Base-by-base conservation (phyloP, 35 echinoderm and acorn worm species). In the Stichopus chloronotus region DNA sequence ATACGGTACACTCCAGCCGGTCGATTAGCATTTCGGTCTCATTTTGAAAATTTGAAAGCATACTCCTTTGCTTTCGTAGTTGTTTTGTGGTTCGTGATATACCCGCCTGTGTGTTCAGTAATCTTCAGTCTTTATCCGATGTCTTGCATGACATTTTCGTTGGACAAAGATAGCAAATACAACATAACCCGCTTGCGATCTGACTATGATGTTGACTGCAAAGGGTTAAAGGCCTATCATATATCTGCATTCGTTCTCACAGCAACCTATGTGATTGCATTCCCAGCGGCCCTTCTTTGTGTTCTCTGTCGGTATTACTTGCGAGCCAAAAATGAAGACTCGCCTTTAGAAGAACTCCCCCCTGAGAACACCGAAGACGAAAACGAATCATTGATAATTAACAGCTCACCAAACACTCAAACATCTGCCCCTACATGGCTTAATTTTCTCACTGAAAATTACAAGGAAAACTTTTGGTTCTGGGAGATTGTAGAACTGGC, bases 401-500 rank as follows among this genome's bases (percentile, higher is more conserved):
- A 53, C 25, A 13, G 30, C 25, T 76, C n/a, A 6, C 10, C 61
- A 52, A 8, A 43, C 30, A 43, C 4, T 52, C 16, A 59, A 11
- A 23, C 54, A n/a, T 25, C 53, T 56, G 19, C 54, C 8, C 76
- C 91, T 6, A 17, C 69, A 4, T 92, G 91, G 91, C 7, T 92
- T 4, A 58, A 52, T 19, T 94, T 94, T 84, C 79, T 94, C n/a
- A 78, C 80, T 68, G 93, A 94, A 91, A 94, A 94, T 59, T 94
- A 94, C 80, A 94, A 94, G 65, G 52, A 60, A 7, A 25, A 94
- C 21, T 94, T 91, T 74, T 94, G 93, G 93, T 94, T 76, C 78
- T 94, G 93, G 93, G 93, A 94, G 30, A 91, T 94, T 14, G 57
- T 94, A n/a, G 93, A 94, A 74, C 88, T 94, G 43, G 16, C 79